Conservation (phyloP, 2,797 vertebrate species). For the Loriculus beryllinus region DNA sequence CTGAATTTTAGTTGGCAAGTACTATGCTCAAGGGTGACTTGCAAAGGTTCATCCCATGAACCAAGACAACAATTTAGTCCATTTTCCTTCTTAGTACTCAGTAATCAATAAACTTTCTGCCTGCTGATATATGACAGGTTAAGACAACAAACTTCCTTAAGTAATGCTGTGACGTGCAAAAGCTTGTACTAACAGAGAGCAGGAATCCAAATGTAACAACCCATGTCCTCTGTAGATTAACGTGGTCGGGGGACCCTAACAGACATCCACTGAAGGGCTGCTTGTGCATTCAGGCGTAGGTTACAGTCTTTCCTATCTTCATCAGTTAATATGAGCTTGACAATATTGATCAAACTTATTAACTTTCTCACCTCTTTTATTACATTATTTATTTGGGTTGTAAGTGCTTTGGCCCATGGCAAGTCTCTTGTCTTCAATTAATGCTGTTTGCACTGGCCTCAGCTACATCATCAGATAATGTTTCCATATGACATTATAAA, state of each 20-base stretch:
- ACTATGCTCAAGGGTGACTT: not conserved
- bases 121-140: not conserved
- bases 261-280: not conserved
- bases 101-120: not conserved
- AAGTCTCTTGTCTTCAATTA: not conserved
- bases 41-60: not conserved
- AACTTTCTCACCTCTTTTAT: not conserved
- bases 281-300: not conserved
- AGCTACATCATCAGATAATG: not conserved
- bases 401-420: not conserved
- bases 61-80: not conserved
- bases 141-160: not conserved
- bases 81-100: not conserved
- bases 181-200: not conserved
- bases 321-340: not conserved
- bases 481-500: not conserved
- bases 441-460: not conserved
- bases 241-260: accelerated
- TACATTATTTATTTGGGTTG: not conserved
- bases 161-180: not conserved
- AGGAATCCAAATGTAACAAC: not conserved
- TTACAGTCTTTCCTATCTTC: not conserved
- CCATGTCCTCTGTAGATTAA: not conserved
- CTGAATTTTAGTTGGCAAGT: not conserved
- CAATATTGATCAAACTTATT: not conserved